Conservation (phyloP, 2,113 vertebrate genomes). For the Myrmecophaga tridactyla region DNA sequence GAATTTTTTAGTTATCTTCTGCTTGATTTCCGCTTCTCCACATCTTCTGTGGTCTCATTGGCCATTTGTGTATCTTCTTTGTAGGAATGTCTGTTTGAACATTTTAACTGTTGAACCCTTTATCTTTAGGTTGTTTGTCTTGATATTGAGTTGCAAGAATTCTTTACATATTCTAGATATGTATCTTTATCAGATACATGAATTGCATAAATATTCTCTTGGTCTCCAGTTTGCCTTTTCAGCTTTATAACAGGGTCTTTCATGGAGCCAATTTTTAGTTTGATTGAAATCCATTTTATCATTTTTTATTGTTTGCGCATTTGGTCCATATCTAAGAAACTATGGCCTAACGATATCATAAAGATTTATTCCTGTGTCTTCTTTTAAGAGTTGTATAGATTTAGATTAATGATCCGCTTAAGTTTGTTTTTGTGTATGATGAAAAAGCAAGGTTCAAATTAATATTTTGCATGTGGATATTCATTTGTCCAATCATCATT, state of each 20-base stretch:
- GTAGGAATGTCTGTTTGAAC: neutral
- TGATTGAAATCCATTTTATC: too few relatives aligned
- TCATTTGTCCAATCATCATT: neutral
- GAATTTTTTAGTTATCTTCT: neutral
- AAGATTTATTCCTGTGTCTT: neutral
- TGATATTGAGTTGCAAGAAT: neutral
- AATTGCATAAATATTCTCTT: neutral
- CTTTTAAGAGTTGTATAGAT: neutral
- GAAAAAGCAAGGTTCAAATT: neutral
- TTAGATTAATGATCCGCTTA: neutral
- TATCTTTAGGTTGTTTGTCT: too few relatives aligned
- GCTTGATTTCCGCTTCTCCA: neutral
- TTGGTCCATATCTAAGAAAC: too few relatives aligned
- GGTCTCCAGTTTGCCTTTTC: neutral
- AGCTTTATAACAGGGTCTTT: neutral
- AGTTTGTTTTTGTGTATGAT: neutral
- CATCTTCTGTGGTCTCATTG: neutral
- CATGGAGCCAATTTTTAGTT: neutral
- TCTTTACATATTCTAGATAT: too few relatives aligned
- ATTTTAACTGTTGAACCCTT: too few relatives aligned
- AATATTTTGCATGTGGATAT: neutral
- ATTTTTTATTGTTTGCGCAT: too few relatives aligned
- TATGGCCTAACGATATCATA: neutral
- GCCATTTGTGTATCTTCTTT: neutral
- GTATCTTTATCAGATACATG: neutral